A percentile compares a stretch with the other conserved stretches of the same genome.
phyloP scores from a whole-genome alignment of 64 coral and sea anemone genomes.

The Porites australiensis region DNA sequence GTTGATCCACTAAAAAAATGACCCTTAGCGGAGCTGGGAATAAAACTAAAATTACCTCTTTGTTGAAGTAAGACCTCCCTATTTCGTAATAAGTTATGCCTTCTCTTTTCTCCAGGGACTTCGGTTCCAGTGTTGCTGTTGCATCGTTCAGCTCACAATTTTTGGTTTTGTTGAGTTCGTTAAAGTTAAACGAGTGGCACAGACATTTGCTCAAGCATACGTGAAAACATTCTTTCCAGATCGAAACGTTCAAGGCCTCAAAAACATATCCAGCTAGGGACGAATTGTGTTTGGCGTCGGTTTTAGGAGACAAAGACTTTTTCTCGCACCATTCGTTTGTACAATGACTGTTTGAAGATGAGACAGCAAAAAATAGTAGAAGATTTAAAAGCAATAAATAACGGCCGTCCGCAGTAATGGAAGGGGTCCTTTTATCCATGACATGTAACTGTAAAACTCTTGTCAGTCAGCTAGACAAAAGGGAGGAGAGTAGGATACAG shows the following conservation, averaged over 20 bases:
- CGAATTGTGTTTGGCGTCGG: not conserved
- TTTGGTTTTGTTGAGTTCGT: not conserved
- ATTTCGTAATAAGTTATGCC: not conserved
- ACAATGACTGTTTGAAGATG: not conserved
- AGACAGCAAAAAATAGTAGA: not conserved
- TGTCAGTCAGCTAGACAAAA: no score
- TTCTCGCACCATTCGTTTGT: not conserved
- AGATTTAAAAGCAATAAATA: not conserved
- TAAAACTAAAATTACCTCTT: not conserved
- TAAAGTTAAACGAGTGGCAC: constrained; percentile 16
- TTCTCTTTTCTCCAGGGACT: not conserved
- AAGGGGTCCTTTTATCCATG: no score
- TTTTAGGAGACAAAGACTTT: not conserved
- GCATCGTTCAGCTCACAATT: constrained; percentile 26
- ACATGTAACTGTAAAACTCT: no score
- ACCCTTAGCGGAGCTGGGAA: no score
- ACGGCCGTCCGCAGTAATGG: not conserved
- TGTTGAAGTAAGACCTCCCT: not conserved
- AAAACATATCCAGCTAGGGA: not conserved
- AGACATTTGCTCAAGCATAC: not conserved
- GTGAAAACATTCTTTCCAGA: not conserved
- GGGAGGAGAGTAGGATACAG: no score
- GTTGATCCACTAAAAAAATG: no score
- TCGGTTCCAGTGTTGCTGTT: not conserved
- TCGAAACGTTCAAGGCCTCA: not conserved